Base-by-base conservation (phyloP, 1,140 invertebrate species). In the Stegodyphus mimosarum region DNA sequence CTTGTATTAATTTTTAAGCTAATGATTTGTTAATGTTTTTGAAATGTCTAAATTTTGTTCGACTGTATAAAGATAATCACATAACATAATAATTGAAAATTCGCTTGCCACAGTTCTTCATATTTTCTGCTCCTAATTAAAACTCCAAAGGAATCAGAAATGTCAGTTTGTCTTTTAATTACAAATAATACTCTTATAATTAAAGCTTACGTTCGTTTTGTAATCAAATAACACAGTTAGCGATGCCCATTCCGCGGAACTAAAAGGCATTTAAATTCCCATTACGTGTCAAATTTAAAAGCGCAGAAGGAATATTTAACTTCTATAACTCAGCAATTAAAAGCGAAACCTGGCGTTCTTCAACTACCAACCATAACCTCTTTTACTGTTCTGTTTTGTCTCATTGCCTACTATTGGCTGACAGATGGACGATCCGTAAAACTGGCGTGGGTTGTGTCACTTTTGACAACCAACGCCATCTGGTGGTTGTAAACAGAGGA, bases 291-390 rank as follows among this genome's bases (percentile, higher is more conserved):
- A 67, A 78, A 63, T 78, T 69, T 33, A 76, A 15, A 33, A 33
- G 33, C 33, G 3, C 33, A 33, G 33, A 33, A 33, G 33, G 33
- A 33, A 33, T 33, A 33, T 64, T 64, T 64, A 15, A 81, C 67
- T 72, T 72, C 67, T 49, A 81, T 81, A 81, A 72, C 51, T 81
- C 78, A 81, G 60, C 67, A 72, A 81, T 81, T 81, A 81, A 81
- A 81, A 71, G 70, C 33, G 60, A 71, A 50, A 15, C n/a, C 78
- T 81, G 78, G 69, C 13, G 64, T 10, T 72, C 60, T 60, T 81
- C 78, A 81, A 15, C 18, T 17, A 52, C 66, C 69, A 60, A 81
- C 13, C 78, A n/a, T n/a, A 64, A 66, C 77, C 77, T 79, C 69
- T 81, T 55, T 60, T 60, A 72, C 71, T 60, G 78, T 15, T 10